Base-by-base conservation (phyloP, 1,140 invertebrate species). In the Vanessa atalanta region DNA sequence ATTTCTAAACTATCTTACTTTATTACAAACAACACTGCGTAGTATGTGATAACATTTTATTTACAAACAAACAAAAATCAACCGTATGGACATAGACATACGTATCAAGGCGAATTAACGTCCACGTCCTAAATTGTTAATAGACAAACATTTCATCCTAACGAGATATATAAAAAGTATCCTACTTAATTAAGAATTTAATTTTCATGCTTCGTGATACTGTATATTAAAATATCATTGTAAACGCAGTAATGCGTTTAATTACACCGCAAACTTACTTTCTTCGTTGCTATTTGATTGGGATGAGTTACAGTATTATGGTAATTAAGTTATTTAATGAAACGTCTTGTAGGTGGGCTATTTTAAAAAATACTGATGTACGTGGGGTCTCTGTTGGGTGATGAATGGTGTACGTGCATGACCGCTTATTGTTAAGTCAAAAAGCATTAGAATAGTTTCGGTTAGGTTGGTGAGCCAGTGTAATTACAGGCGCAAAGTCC, bases 181-280 rank as follows among this genome's bases (percentile, higher is more conserved):
- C 31, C 1, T 14, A 37, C 3, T 9, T 61, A 31, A 61, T 61
- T 61, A 61, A 16, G 15, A 61, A 61, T 61, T 14, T 15, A 26
- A 51, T 51, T 51, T n/a, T 15, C n/a, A 15, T 51, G 48, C 31
- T 61, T 61, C 57, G 15, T 60, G 23, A 26, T n/a, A 60, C 47
- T 47, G 55, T 64, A 77, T 70, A 72, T 68, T 63, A 68, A 73
- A 75, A 78, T 73, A 80, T 57, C 16, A 16, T 73, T 57, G 65
- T 51, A 71, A 79, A 74, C 64, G 51, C 78, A 77, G 68, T 72
- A 73, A 79, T 76, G 75, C 78, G 76, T 74, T 72, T 81, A 77
- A 81, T 81, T 77, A 72, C 73, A 69, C 15, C 26, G 65, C n/a
- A 57, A 57, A 66, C 53, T 73, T 74, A 76, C 80, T 79, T 81